phyloP scores from a whole-genome alignment of 2,797 vertebrate genomes.

The Leucoraja ocellata region DNA sequence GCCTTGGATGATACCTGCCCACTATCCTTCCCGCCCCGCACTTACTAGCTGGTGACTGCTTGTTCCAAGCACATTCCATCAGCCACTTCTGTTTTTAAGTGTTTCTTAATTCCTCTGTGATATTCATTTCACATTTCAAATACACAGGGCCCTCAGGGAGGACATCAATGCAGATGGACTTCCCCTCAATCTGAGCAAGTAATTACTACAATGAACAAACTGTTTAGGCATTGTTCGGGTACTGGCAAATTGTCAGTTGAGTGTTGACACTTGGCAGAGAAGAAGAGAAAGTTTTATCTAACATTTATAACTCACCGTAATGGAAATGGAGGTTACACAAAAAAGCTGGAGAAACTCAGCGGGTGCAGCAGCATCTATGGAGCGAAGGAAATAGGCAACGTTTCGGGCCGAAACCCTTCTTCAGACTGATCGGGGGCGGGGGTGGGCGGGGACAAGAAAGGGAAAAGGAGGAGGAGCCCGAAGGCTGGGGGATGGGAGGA shows the following conservation, averaged over 20 bases:
- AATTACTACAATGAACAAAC: background rate
- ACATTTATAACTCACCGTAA: background rate
- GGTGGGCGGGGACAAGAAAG: no score
- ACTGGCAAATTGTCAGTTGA: background rate
- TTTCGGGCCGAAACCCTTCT: no score
- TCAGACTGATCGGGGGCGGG: no score
- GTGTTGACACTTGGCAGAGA: background rate
- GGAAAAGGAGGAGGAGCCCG: no score
- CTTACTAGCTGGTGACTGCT: background rate
- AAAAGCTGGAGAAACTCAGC: no score
- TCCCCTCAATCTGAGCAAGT: constrained; percentile 14
- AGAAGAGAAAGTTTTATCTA: background rate
- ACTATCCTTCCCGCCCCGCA: no score
- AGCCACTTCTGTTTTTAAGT: background rate
- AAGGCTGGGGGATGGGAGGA: no score
- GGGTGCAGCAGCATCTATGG: no score
- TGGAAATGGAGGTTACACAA: background rate
- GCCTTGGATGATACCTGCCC: no score
- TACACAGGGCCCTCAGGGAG: background rate
- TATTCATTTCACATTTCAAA: constrained; percentile 10
- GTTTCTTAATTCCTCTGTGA: constrained; percentile 20
- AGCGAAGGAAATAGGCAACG: no score
- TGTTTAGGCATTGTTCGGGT: background rate
- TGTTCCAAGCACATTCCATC: background rate
- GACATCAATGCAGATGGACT: background rate